These are phyloP conservation scores for cat (Felis catus) DNA, from an alignment of 2,113 vertebrate genomes.

Conservation along the genomic window F.catus_Fca126_mat1.0 CM031423.1:9305001-9305500, in stretches of 20 bases:
- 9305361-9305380: not conserved
- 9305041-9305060: not conserved
- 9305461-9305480: conserved; percentile 3
- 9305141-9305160: not conserved
- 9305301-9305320: conserved; percentile 96
- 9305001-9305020: not conserved
- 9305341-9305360: conserved; percentile 54
- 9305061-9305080: not conserved
- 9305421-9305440: not conserved
- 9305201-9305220: conserved; percentile 95
- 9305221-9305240: conserved; percentile 96
- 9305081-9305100: not conserved
- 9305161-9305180: conserved; percentile 72
- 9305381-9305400: not conserved
- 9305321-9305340: conserved; percentile 90
- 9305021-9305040: not conserved
- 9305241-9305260: conserved; percentile 97
- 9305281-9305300: conserved; percentile 94
- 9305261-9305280: conserved; percentile 94
- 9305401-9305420: not conserved
- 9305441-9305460: not conserved
- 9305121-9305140: not conserved
- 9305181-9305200: conserved; percentile 97
- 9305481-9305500: not conserved
- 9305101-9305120: not conserved